These are phyloP conservation scores for Chrysochloris asiatica DNA, from an alignment of 2,113 vertebrate genomes.

Conservation along the genomic window DNA sequence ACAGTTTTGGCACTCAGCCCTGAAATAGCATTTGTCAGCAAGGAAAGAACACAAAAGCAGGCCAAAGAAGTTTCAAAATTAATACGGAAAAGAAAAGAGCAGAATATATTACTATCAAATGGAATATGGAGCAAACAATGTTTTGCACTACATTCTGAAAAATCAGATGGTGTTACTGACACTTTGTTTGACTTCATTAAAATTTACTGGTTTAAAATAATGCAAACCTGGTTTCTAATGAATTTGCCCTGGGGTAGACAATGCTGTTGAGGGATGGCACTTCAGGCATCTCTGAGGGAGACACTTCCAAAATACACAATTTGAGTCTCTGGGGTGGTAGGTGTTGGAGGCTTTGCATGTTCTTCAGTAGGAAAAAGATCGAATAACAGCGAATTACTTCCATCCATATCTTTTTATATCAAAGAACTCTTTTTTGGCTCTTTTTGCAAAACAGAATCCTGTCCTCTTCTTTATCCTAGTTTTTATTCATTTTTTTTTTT, in stretches of 20 bases:
- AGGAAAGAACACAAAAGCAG: not conserved
- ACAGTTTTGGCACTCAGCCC: not conserved
- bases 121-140: not conserved
- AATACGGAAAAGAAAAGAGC: not conserved
- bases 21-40: not conserved
- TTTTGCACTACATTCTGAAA: not conserved
- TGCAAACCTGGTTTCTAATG: not conserved
- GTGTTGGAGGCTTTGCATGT: not conserved
- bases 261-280: not conserved
- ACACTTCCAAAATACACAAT: not conserved
- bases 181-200: not conserved
- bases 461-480: not conserved
- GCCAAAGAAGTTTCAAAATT: not conserved
- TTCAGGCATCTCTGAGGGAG: not conserved
- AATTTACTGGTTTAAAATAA: not conserved
- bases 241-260: not conserved
- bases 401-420: accelerated
- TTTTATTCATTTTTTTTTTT: not conserved
- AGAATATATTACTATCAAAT: not conserved
- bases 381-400: not conserved
- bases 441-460: not conserved
- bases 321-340: not conserved
- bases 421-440: not conserved
- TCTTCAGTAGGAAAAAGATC: not conserved
- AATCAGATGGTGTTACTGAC: not conserved